A percentile compares a stretch with the other conserved stretches of the same genome.
These are phyloP conservation scores for Ctenicera cuprea DNA, from an alignment of 2,888 invertebrate genomes.

Conservation along the genomic window DNA sequence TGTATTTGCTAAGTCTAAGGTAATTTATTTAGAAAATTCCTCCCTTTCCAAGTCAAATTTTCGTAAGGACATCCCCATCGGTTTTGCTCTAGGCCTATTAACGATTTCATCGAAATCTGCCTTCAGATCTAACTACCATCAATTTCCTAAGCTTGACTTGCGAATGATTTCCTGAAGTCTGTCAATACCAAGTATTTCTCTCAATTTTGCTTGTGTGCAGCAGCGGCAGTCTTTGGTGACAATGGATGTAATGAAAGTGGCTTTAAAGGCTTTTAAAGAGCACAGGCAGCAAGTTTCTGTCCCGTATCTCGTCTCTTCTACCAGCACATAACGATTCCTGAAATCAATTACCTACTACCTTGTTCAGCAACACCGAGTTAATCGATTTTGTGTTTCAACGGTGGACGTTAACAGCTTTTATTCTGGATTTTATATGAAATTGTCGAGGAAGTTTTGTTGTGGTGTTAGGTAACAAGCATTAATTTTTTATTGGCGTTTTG, in stretches of 20 bases:
- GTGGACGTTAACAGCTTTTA: not conserved
- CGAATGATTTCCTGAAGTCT: conserved; percentile 23
- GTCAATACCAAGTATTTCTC: conserved; percentile 10
- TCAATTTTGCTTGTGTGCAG: conserved; percentile 9
- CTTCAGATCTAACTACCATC: conserved; percentile 10
- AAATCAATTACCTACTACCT: conserved; percentile 17
- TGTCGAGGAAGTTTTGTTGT: not conserved
- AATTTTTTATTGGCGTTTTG: not conserved
- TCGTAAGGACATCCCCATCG: not conserved
- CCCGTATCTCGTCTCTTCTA: conserved; percentile 13
- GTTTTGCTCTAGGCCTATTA: not conserved
- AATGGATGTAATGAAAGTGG: conserved; percentile 21
- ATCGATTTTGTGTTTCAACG: conserved; percentile 22
- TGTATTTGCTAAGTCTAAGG: not conserved
- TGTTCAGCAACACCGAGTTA: not conserved
- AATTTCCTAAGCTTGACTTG: conserved; percentile 21
- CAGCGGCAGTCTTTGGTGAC: conserved; percentile 11
- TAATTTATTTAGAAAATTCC: conserved; percentile 16
- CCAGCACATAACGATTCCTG: conserved; percentile 8
- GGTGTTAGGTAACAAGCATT: not conserved
- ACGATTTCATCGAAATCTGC: not conserved
- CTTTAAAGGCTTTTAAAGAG: conserved; percentile 20
- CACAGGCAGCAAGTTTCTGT: conserved; percentile 23
- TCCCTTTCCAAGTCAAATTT: conserved; percentile 11
- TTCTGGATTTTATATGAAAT: not conserved